phyloP scores from a whole-genome alignment of 2,797 vertebrate species.

The Remorina albescens region DNA sequence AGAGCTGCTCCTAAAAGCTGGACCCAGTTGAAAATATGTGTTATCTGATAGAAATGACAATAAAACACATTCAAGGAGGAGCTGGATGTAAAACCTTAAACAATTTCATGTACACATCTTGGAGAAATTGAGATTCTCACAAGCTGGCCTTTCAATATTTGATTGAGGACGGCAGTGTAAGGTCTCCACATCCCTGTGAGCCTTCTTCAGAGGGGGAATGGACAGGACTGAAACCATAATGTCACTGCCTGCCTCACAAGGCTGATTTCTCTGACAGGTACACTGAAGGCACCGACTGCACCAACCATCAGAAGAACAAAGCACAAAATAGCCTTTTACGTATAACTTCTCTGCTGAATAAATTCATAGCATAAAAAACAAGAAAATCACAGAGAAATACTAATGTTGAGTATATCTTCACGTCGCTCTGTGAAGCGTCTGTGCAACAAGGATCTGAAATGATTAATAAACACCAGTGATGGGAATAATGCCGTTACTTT shows the following conservation, averaged over 20 bases:
- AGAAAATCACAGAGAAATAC: neutral
- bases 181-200: neutral
- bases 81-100: neutral
- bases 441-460: neutral
- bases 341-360: neutral
- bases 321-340: neutral
- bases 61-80: neutral
- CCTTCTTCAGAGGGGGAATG: neutral
- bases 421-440: neutral
- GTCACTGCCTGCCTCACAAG: neutral
- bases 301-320: neutral
- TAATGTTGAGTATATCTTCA: neutral
- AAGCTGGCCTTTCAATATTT: neutral
- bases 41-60: neutral
- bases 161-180: neutral
- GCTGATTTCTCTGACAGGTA: conserved; percentile 6
- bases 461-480: too few relatives aligned
- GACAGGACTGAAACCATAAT: neutral
- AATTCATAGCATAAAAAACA: neutral
- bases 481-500: too few relatives aligned
- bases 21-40: neutral
- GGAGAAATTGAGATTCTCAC: conserved; percentile 3
- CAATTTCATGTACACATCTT: neutral
- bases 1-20: neutral
- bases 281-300: neutral